phyloP scores from a whole-genome alignment of 2,888 invertebrate species.

The Caenorhabditis panamensis region DNA sequence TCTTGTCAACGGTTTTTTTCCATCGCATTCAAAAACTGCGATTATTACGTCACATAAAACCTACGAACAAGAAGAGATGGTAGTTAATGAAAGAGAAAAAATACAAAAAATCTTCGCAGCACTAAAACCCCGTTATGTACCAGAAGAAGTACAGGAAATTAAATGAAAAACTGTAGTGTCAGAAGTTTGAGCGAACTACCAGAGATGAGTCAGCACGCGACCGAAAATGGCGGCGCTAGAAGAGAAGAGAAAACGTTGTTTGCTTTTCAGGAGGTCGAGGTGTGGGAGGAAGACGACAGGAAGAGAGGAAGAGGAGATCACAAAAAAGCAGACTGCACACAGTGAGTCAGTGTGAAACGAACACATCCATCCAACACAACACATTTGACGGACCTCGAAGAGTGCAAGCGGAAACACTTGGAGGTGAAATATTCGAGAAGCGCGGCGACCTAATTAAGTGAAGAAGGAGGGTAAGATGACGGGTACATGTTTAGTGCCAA shows the following conservation, averaged over 20 bases:
- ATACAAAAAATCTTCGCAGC: too few species aligned
- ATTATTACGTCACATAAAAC: too few species aligned
- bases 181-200: slow-evolving; percentile 30
- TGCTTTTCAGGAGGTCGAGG: slow-evolving; percentile 50
- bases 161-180: slow-evolving; percentile 12
- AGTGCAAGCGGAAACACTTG: too few species aligned
- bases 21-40: too few species aligned
- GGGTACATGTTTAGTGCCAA: slow-evolving; percentile 57
- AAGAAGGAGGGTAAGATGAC: slow-evolving; percentile 30
- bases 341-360: slow-evolving; percentile 1
- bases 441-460: slow-evolving; percentile 34
- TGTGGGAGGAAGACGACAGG: slow-evolving; percentile 16
- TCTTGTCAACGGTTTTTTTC: too few species aligned
- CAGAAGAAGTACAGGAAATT: too few species aligned
- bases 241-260: slow-evolving; percentile 45
- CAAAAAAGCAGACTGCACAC: slow-evolving; percentile 24
- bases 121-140: too few species aligned
- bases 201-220: slow-evolving; percentile 43
- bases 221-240: slow-evolving; percentile 46
- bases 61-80: too few species aligned
- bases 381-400: too few species aligned
- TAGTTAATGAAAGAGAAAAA: too few species aligned
- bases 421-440: background rate
- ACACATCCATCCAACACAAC: too few species aligned
- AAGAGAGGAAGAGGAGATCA: slow-evolving; percentile 16